phyloP scores from a whole-genome alignment of 2,888 invertebrate genomes.

The Danaus chrysippus region DNA sequence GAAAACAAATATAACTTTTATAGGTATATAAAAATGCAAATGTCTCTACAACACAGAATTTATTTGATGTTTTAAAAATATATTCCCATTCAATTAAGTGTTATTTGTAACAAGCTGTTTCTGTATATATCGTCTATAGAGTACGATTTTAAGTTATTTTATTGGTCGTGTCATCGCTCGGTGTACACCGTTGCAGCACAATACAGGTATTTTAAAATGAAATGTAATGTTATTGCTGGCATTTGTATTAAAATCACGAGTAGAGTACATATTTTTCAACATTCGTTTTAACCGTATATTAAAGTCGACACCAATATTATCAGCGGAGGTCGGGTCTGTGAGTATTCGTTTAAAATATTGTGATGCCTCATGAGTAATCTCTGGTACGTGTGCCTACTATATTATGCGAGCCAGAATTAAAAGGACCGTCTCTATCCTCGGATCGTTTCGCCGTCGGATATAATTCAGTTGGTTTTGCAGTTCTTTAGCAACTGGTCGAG shows the following conservation, averaged over 20 bases:
- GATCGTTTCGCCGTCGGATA: conserved; percentile 12
- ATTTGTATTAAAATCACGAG: conserved; percentile 31
- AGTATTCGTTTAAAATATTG: conserved; percentile 70
- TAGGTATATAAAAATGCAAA: conserved; percentile 26
- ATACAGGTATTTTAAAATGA: conserved; percentile 18
- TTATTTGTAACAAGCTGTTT: no score
- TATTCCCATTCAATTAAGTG: neutral
- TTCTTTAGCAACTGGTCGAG: conserved; percentile 47
- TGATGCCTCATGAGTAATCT: conserved; percentile 66
- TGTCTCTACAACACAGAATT: conserved; percentile 21
- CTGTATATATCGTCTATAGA: neutral
- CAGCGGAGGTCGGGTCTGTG: conserved; percentile 60
- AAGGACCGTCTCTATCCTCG: conserved; percentile 28
- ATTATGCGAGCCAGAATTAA: conserved; percentile 37
- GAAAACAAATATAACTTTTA: conserved; percentile 23
- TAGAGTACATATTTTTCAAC: conserved; percentile 45
- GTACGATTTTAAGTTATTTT: neutral
- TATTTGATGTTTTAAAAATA: conserved; percentile 22
- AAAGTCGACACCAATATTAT: conserved; percentile 60
- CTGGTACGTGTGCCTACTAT: conserved; percentile 50
- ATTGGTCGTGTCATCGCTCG: conserved; percentile 4
- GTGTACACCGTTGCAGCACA: conserved; percentile 10
- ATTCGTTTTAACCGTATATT: conserved; percentile 60
- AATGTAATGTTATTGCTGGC: conserved; percentile 22
- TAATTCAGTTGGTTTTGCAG: conserved; percentile 35